These are phyloP conservation scores for Nomada flava DNA, from an alignment of 2,888 invertebrate species.

Conservation along the genomic window DNA sequence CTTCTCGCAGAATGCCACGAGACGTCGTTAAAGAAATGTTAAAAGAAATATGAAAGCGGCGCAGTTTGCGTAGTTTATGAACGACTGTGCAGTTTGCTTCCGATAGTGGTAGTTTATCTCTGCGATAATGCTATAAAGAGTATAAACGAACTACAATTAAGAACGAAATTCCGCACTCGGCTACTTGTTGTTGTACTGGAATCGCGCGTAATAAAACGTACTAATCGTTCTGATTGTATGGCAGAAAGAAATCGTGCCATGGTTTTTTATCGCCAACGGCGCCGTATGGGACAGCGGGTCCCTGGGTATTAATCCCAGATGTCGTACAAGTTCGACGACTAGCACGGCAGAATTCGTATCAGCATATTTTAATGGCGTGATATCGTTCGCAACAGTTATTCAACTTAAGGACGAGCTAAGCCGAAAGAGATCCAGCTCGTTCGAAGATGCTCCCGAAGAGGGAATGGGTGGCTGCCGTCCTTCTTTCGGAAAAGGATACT, in stretches of 20 bases:
- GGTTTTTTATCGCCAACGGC: not conserved
- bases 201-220: no score
- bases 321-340: conserved; percentile 29
- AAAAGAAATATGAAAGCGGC: not conserved
- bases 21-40: conserved; percentile 26
- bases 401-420: conserved; percentile 60
- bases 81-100: not conserved
- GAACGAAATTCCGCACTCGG: no score
- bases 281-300: conserved; percentile 1
- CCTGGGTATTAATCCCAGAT: conserved; percentile 43
- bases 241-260: no score
- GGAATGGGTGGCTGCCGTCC: conserved; percentile 44
- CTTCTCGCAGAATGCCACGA: conserved; percentile 47
- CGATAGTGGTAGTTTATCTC: conserved; percentile 16
- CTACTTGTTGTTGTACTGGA: no score
- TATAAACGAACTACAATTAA: no score
- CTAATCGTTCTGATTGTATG: no score
- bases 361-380: conserved; percentile 70
- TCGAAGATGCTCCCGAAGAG: conserved; percentile 53
- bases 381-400: conserved; percentile 70
- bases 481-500: conserved; percentile 76
- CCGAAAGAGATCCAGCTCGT: conserved; percentile 71
- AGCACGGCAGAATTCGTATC: conserved; percentile 45
- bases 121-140: no score
- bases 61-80: not conserved